Percentiles rank a stretch among this genome's conserved stretches.
Evolutionary conservation across 2,888 invertebrate genomes (phyloP).

Genomic region (Tenodera sinensis): DNA sequence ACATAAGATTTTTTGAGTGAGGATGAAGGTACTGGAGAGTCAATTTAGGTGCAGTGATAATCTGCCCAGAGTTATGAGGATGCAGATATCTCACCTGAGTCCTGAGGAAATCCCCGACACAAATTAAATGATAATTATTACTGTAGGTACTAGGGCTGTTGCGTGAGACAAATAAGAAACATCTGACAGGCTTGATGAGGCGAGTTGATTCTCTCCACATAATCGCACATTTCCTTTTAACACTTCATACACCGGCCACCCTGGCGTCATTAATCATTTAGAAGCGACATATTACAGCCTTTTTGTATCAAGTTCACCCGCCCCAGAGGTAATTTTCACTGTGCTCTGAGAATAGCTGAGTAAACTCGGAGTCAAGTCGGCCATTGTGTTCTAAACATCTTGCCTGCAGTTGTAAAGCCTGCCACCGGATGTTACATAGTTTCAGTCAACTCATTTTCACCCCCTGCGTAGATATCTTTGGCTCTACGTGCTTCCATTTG

Average conservation of each 20-base stretch:
- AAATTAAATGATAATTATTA: too few species aligned
- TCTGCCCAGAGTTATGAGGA: too few species aligned
- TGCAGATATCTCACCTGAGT: too few species aligned
- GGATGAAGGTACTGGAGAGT: too few species aligned
- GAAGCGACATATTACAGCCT: background rate
- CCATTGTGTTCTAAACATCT: background rate
- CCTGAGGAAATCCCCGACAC: too few species aligned
- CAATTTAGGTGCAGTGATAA: too few species aligned
- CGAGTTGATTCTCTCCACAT: background rate
- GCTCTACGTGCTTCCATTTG: too few species aligned
- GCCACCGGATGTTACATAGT: background rate
- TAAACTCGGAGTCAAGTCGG: background rate
- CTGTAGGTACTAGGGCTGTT: background rate
- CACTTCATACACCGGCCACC: background rate
- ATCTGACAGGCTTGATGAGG: background rate
- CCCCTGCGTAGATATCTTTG: too few species aligned
- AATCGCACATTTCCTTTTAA: background rate
- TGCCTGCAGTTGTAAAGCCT: background rate
- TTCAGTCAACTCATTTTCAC: background rate
- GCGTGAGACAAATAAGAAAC: background rate
- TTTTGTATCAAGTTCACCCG: background rate
- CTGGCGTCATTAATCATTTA: background rate
- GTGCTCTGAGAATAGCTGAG: background rate
- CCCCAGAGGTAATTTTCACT: background rate
- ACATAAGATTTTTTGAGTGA: too few species aligned